Percentiles rank a stretch among this genome's conserved stretches.
Evolutionary conservation across 35 echinoderm and acorn worm genomes (phyloP).

Genomic region (Apostichopus japonicus): DNA sequence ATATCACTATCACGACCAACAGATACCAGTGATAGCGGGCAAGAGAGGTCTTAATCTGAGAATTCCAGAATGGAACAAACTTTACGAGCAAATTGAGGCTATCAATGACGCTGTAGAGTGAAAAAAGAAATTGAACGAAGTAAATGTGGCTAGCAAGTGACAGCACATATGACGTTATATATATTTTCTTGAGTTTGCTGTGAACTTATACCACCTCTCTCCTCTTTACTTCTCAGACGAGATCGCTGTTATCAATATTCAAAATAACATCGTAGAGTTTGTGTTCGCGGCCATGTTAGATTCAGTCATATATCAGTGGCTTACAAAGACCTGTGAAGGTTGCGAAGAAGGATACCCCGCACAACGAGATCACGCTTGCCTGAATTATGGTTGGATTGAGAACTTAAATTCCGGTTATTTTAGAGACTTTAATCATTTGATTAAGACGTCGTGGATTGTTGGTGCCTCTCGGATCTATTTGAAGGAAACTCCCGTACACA

Average conservation of each 20-base stretch:
- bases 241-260: neutral
- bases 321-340: neutral
- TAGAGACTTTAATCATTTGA: neutral
- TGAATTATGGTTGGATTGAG: neutral
- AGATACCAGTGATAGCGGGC: too few species aligned
- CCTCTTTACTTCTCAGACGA: neutral
- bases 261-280: neutral
- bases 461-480: neutral
- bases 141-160: too few species aligned
- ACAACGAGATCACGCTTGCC: neutral
- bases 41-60: too few species aligned
- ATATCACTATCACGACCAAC: too few species aligned
- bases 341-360: neutral
- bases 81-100: too few species aligned
- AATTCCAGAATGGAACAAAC: too few species aligned
- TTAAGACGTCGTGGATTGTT: neutral
- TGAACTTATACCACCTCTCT: neutral
- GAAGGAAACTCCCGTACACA: neutral
- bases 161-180: too few species aligned
- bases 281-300: neutral
- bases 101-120: too few species aligned
- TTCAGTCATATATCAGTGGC: neutral
- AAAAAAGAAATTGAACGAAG: too few species aligned
- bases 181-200: neutral
- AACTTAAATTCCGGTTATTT: neutral